phyloP scores from a whole-genome alignment of 1,140 invertebrate species.

The Drosophila willistoni region DNA sequence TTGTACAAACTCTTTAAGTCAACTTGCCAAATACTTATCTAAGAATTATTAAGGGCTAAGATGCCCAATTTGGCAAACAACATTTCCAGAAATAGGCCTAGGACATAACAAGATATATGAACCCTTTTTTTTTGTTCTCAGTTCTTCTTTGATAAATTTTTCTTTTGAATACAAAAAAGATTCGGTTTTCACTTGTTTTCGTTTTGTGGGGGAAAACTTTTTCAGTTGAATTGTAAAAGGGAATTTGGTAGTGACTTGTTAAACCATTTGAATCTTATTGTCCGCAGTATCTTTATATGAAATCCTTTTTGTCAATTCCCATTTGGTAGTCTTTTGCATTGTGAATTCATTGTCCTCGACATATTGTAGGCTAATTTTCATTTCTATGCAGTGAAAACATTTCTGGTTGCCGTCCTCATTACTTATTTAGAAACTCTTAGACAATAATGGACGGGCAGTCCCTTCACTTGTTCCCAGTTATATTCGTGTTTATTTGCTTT shows the following conservation, averaged over 20 bases:
- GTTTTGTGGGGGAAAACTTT: neutral
- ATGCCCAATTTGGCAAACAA: too few relatives aligned
- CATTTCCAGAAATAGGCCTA: too few relatives aligned
- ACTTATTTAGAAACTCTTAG: constrained; percentile 58
- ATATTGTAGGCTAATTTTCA: constrained; percentile 17
- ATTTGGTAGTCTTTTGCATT: constrained; percentile 7
- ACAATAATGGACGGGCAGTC: constrained; percentile 36
- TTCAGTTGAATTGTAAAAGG: constrained; percentile 3
- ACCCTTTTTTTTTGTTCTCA: too few relatives aligned
- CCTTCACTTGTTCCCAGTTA: constrained; percentile 12
- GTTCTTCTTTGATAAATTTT: too few relatives aligned
- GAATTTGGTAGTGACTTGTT: neutral
- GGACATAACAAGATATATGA: too few relatives aligned
- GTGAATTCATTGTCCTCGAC: constrained; percentile 6
- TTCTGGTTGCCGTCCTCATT: constrained; percentile 44
- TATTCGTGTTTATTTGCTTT: constrained; percentile 42
- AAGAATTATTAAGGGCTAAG: too few relatives aligned
- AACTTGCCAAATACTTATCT: too few relatives aligned
- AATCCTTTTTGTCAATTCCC: constrained; percentile 4
- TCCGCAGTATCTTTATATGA: neutral
- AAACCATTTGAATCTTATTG: neutral
- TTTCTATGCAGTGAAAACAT: constrained; percentile 44
- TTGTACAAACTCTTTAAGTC: too few relatives aligned
- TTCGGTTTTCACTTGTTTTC: too few relatives aligned
- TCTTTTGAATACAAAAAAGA: too few relatives aligned